Base-by-base conservation (phyloP, 2,797 vertebrate genomes). In the Mormyrops boulengeri region DNA sequence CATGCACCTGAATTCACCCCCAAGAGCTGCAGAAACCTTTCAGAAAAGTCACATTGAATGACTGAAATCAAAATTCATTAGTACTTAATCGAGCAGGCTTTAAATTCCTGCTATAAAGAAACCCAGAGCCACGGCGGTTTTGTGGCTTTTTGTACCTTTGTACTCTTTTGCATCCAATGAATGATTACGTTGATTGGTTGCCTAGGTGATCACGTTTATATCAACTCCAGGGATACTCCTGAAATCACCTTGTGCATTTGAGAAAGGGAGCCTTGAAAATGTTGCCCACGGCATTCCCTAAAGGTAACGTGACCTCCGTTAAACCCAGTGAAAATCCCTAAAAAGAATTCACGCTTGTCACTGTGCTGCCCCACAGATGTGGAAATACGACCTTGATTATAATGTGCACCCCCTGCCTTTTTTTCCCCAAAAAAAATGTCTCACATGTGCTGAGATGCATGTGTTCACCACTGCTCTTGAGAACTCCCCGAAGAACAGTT, bases 401-500 rank as follows among this genome's bases (percentile, higher is more conserved):
- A 82, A 89, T 49, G 82, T 55, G 34, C 62, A 52, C 41, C 60
- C 82, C 88, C 80, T n/a, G 44, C 49, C 47, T 30, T 86, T 86
- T 84, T 34, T 9, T 44, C 41, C 34, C 41, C 38, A 5, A 17
- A 88, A 86, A 55, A 90, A 89, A 90, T 17, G 88, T 85, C 80
- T 85, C 50, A 26, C 80, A 14, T 87, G 80, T 60, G 47, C 80
- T 85, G 17, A 49, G 30, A 47, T 52, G 77, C 69, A 66, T 90
- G 47, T 88, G 22, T 85, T 69, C 73, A 47, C 73, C 80, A 91
- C 91, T 90, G 92, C 91, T 89, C 77, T 89, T 88, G 82, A 88
- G 88, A 85, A 38, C 82, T 91, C 88, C 84, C 90, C 89, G 91
- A 89, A 87, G 91, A 89, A 26, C 19, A 66, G 91, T 91, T 87